These are phyloP conservation scores for Himalopsyche kuldschensis DNA, from an alignment of 2,888 invertebrate species.

Conservation along the genomic window DNA sequence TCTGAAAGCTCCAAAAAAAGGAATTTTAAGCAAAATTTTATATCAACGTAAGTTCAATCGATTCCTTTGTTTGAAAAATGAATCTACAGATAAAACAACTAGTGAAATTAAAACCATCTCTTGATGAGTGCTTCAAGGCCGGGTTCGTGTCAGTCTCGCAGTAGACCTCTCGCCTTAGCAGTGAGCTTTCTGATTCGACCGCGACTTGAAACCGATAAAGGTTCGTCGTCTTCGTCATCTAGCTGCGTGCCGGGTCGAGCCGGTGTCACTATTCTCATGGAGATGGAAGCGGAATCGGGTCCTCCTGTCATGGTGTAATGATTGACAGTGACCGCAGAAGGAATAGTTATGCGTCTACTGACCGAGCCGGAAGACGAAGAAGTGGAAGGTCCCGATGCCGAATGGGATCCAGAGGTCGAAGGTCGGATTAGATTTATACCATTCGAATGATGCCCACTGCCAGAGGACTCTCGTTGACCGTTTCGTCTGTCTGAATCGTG, in stretches of 20 bases:
- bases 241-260: constrained; percentile 19
- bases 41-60: background rate
- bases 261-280: background rate
- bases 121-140: background rate
- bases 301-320: background rate
- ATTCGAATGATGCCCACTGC: background rate
- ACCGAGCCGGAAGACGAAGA: background rate
- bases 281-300: background rate
- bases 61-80: background rate
- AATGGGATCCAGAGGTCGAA: background rate
- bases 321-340: background rate
- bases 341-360: background rate
- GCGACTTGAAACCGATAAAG: constrained; percentile 65
- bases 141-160: constrained; percentile 48
- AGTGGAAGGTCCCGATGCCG: background rate
- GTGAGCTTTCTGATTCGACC: constrained; percentile 84
- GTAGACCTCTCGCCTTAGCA: constrained; percentile 72
- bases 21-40: background rate
- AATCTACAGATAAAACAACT: background rate
- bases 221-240: constrained; percentile 51
- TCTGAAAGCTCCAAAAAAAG: background rate
- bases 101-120: background rate
- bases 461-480: background rate
- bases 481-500: background rate
- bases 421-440: background rate